These are phyloP conservation scores for Phyllopteryx taeniolatus DNA, from an alignment of 2,113 vertebrate species.

Conservation along the genomic window DNA sequence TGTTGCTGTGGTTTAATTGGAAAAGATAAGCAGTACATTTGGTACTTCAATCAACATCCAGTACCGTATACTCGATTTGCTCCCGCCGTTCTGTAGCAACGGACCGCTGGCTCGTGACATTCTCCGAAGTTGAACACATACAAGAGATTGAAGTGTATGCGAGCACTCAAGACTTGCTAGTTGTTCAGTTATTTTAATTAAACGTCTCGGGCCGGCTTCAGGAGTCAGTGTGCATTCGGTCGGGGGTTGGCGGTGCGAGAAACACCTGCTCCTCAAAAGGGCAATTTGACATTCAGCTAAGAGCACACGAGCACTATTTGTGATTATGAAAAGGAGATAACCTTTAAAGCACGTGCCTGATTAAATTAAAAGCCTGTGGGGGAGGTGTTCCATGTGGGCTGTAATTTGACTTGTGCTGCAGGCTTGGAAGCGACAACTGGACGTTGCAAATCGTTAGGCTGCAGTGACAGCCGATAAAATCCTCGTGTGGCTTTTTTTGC, in stretches of 20 bases:
- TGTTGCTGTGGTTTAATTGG: too few species aligned
- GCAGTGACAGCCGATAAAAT: neutral
- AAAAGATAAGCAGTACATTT: neutral
- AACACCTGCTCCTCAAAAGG: constrained; percentile 56
- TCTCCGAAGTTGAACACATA: constrained; percentile 14
- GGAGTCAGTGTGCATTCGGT: neutral
- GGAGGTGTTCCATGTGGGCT: constrained; percentile 4
- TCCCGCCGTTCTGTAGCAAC: neutral
- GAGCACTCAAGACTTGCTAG: neutral
- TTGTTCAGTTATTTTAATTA: neutral
- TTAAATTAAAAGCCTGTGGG: constrained; percentile 16
- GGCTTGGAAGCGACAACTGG: constrained; percentile 26
- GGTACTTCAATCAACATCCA: neutral
- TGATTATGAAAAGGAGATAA: constrained; percentile 59
- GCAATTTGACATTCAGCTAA: constrained; percentile 52
- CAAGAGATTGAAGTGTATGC: neutral
- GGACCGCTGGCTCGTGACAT: neutral
- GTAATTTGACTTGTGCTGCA: constrained; percentile 39
- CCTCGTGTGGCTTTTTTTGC: constrained; percentile 1
- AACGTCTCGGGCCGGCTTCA: neutral
- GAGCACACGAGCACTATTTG: constrained; percentile 38
- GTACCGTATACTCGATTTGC: neutral
- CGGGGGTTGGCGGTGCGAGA: constrained; percentile 1
- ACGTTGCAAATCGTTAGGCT: neutral
- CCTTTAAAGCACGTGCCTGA: constrained; percentile 51